Evolutionary conservation across 2,113 vertebrate species (phyloP).

Genomic region (Brienomyrus longianalis): DNA sequence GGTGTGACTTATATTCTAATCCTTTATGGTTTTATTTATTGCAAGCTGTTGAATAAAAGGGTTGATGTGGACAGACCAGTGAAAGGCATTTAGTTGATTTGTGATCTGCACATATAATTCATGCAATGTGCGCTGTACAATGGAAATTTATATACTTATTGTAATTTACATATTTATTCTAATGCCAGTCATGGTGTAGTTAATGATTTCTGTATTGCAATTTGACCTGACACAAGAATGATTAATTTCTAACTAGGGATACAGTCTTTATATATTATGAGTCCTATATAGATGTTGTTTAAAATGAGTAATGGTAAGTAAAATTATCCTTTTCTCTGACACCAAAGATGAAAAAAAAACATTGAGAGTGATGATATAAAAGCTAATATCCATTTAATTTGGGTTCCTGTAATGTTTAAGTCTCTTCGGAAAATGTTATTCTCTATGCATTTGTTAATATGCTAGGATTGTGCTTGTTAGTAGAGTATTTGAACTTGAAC

Average conservation of each 20-base stretch:
- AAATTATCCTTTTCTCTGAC: constrained; percentile 26
- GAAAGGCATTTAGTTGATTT: not conserved
- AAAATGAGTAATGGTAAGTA: constrained; percentile 33
- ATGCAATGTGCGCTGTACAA: not conserved
- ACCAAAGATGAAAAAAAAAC: constrained; percentile 35
- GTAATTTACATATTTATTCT: not conserved
- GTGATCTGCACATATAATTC: not conserved
- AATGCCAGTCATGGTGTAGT: not conserved
- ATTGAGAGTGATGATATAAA: not conserved
- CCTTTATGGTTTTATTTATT: not conserved
- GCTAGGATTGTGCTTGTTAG: constrained; percentile 46
- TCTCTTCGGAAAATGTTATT: constrained; percentile 28
- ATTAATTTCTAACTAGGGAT: not conserved
- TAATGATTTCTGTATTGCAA: not conserved
- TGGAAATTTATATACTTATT: not conserved
- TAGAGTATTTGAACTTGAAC: constrained; percentile 28
- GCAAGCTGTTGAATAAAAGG: not conserved
- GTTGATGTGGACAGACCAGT: not conserved
- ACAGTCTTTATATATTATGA: constrained; percentile 18
- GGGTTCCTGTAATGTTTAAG: constrained; percentile 31
- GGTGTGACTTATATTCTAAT: not conserved
- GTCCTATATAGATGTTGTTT: constrained; percentile 20
- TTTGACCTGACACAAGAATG: not conserved
- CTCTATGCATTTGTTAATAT: constrained; percentile 47
- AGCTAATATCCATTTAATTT: constrained; percentile 28